Evolutionary conservation across 2,113 vertebrate species (phyloP).

Genomic region (Rutilus rutilus): DNA sequence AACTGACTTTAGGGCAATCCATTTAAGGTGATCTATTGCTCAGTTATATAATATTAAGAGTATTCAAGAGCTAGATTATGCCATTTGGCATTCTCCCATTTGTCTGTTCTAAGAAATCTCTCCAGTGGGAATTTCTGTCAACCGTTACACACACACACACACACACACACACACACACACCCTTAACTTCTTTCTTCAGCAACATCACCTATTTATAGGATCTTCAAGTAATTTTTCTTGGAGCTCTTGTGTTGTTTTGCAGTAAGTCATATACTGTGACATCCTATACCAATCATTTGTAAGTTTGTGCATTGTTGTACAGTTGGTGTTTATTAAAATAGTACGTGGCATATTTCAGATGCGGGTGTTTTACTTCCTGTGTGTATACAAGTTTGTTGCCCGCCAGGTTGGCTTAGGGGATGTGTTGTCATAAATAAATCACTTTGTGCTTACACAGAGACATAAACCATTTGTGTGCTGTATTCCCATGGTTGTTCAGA

Average conservation of each 20-base stretch:
- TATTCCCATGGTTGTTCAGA: slow-evolving; percentile 76
- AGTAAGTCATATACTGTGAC: background rate
- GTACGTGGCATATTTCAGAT: background rate
- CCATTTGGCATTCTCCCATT: background rate
- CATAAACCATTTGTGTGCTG: slow-evolving; percentile 65
- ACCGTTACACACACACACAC: slow-evolving; percentile 24
- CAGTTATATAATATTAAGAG: slow-evolving; percentile 19
- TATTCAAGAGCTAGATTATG: background rate
- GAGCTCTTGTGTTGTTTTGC: slow-evolving; percentile 22
- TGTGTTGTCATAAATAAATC: slow-evolving; percentile 75
- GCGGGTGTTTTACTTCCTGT: slow-evolving; percentile 1
- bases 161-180: background rate
- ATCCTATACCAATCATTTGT: background rate
- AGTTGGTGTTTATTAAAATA: slow-evolving; percentile 30
- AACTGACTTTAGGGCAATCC: slow-evolving; percentile 12
- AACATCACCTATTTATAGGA: slow-evolving; percentile 35
- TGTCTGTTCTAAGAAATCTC: slow-evolving; percentile 28
- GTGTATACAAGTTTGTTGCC: background rate
- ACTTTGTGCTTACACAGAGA: slow-evolving; percentile 56
- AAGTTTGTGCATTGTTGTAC: slow-evolving; percentile 1
- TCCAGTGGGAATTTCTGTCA: slow-evolving; percentile 48
- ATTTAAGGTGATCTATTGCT: slow-evolving; percentile 19
- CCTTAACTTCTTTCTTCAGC: background rate
- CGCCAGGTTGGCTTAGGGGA: slow-evolving; percentile 68
- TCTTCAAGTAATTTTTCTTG: slow-evolving; percentile 24